These are phyloP conservation scores for Microctenopoma lineatum DNA, from an alignment of 2,797 vertebrate species.

Conservation along the genomic window DNA sequence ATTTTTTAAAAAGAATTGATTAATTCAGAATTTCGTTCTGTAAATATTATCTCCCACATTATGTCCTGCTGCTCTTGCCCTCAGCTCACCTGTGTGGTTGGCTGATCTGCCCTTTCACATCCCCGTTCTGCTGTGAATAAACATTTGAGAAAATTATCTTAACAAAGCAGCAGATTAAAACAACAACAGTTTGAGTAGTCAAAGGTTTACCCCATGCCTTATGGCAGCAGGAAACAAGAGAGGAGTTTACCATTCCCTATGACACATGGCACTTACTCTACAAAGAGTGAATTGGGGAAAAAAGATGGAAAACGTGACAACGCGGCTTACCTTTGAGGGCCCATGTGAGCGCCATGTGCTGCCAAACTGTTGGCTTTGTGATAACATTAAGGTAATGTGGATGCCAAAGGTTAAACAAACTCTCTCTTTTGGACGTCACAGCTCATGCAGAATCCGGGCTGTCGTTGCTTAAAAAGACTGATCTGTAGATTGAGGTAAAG, in stretches of 20 bases:
- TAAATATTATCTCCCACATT: background rate
- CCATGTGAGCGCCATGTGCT: background rate
- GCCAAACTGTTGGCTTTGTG: conserved; percentile 15
- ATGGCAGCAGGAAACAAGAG: conserved; percentile 24
- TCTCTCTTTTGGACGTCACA: background rate
- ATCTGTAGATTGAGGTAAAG: conserved; percentile 1
- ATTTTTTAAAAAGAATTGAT: background rate
- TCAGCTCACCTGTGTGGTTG: conserved; percentile 1
- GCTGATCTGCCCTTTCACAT: conserved; percentile 6
- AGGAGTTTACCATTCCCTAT: conserved; percentile 15
- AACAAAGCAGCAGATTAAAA: conserved; percentile 43
- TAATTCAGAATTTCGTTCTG: background rate
- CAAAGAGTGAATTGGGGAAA: conserved; percentile 26
- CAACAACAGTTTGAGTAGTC: conserved; percentile 30
- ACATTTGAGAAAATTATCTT: conserved; percentile 20
- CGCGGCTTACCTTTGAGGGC: conserved; percentile 25
- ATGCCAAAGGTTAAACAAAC: conserved; percentile 26
- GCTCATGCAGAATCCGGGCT: background rate
- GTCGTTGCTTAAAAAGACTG: conserved; percentile 1
- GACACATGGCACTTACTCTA: conserved; percentile 37
- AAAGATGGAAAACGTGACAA: conserved; percentile 43
- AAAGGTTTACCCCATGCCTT: conserved; percentile 23
- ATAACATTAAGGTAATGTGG: conserved; percentile 31
- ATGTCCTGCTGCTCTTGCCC: background rate
- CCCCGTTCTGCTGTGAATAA: conserved; percentile 1